These are phyloP conservation scores for Alviniconcha strummeri DNA, from an alignment of 2,888 invertebrate genomes.

Conservation along the genomic window DNA sequence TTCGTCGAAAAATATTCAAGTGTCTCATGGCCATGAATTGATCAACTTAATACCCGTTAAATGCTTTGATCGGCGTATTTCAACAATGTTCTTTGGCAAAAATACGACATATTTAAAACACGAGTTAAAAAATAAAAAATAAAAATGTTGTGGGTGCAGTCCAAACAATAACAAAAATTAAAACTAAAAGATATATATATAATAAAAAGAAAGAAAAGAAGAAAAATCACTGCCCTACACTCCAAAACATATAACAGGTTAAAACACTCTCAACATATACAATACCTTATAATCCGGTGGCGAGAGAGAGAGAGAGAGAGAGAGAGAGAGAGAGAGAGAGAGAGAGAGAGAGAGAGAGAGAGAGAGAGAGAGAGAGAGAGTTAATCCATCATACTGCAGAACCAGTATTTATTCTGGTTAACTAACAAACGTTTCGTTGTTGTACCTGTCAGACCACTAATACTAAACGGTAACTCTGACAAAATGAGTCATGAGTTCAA, in stretches of 20 bases:
- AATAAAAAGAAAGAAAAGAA: too few species aligned
- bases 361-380: slow-evolving; percentile 2
- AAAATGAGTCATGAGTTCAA: too few species aligned
- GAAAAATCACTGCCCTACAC: too few species aligned
- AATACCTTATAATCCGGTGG: not conserved
- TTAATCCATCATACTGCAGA: not conserved
- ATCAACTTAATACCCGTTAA: slow-evolving; percentile 24
- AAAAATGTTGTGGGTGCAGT: too few species aligned
- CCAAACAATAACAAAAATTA: not conserved
- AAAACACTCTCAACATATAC: not conserved
- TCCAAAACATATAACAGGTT: too few species aligned
- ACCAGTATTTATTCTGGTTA: too few species aligned
- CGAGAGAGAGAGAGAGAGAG: slow-evolving; percentile 11
- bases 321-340: slow-evolving; percentile 21
- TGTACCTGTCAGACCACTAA: too few species aligned
- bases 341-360: slow-evolving; percentile 1
- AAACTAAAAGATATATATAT: not conserved
- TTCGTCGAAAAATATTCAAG: too few species aligned
- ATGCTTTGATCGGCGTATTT: slow-evolving; percentile 15
- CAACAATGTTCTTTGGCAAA: slow-evolving; percentile 21
- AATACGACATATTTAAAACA: not conserved
- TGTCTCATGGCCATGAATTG: not conserved
- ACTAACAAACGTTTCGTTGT: too few species aligned
- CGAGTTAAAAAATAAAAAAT: too few species aligned
- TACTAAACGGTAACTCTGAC: too few species aligned